phyloP scores from a whole-genome alignment of 92 coral and sea anemone genomes.

The Virgularia gustaviana region DNA sequence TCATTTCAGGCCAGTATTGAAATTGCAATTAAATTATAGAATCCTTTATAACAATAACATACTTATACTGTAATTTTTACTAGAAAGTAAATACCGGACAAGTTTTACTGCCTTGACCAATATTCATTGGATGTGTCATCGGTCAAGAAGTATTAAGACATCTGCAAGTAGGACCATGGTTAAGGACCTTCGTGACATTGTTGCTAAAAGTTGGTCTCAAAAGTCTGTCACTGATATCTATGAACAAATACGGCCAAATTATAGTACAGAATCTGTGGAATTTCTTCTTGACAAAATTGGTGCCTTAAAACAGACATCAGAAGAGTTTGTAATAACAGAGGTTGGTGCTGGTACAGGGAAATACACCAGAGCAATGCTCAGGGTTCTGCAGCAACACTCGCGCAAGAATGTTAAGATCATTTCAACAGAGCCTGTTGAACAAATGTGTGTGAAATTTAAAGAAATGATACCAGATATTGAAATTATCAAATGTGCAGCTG shows the following conservation, averaged over 20 bases:
- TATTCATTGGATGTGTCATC: too few relatives aligned
- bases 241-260: slow-evolving; percentile 76
- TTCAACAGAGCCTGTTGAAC: slow-evolving; percentile 61
- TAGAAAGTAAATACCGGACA: too few relatives aligned
- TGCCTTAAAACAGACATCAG: slow-evolving; percentile 32
- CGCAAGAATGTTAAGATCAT: slow-evolving; percentile 59
- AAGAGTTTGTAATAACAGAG: slow-evolving; percentile 63
- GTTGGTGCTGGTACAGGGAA: slow-evolving; percentile 82
- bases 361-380: slow-evolving; percentile 66
- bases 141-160: too few relatives aligned
- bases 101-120: too few relatives aligned
- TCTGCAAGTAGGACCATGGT: too few relatives aligned
- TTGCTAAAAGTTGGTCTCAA: neutral
- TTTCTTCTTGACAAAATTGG: slow-evolving; percentile 70
- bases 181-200: too few relatives aligned
- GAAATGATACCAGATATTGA: slow-evolving; percentile 62
- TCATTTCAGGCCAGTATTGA: too few relatives aligned
- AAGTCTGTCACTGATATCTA: slow-evolving; percentile 30
- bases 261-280: slow-evolving; percentile 66
- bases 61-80: too few relatives aligned
- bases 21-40: too few relatives aligned
- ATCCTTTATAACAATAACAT: too few relatives aligned
- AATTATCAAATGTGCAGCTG: slow-evolving; percentile 41
- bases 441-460: slow-evolving; percentile 69
- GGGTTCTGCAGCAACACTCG: slow-evolving; percentile 36